Conservation (phyloP, 2,113 vertebrate genomes). For the Rhinogobius similis region DNA sequence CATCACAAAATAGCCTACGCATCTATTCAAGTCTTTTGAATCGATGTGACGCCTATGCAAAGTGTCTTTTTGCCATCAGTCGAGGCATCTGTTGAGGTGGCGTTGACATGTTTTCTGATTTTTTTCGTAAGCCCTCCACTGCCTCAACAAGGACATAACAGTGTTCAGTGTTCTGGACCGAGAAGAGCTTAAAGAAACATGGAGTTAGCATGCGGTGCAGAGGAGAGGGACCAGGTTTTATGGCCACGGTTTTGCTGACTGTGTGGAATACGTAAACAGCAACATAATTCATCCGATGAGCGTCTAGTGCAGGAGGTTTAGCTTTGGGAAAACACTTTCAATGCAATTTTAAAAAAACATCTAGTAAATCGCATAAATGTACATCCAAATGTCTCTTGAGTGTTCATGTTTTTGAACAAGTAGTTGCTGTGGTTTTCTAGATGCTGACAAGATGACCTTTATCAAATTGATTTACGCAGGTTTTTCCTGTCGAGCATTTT, state of each 20-base stretch:
- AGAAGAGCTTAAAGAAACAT: constrained; percentile 8
- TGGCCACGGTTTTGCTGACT: not conserved
- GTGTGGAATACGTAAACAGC: not conserved
- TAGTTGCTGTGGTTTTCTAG: not conserved
- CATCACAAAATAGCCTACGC: constrained; percentile 2
- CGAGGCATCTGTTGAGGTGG: constrained; percentile 39
- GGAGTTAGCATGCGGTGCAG: not conserved
- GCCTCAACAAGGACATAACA: constrained; percentile 5
- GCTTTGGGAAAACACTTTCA: not conserved
- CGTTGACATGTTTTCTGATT: constrained; percentile 32
- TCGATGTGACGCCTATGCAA: not conserved
- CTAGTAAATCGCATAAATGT: not conserved
- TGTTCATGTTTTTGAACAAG: not conserved
- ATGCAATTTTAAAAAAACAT: not conserved
- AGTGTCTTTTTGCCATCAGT: not conserved
- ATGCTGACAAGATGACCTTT: not conserved
- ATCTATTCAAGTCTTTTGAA: constrained; percentile 1
- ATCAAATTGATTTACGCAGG: not conserved
- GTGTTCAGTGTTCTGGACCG: constrained; percentile 20
- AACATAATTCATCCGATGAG: constrained; percentile 3
- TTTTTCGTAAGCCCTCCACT: constrained; percentile 41
- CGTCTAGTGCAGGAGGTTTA: not conserved
- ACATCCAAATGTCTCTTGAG: not conserved
- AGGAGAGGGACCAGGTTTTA: not conserved
- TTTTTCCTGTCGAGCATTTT: not conserved